Conservation (phyloP, 2,797 vertebrate genomes). For the Aeoliscus strigatus region DNA sequence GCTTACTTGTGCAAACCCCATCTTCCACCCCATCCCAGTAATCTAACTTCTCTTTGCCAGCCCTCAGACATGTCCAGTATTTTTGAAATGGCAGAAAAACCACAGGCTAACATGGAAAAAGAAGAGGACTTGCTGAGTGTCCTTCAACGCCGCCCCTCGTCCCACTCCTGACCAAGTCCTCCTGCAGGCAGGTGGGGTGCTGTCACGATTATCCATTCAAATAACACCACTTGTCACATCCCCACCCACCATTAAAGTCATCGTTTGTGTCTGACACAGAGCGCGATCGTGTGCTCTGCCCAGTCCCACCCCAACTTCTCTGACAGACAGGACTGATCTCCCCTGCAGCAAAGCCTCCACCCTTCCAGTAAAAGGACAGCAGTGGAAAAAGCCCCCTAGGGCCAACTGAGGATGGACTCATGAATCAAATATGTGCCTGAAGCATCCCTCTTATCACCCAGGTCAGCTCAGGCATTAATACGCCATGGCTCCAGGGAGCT, state of each 20-base stretch:
- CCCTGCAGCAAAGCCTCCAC: constrained; percentile 66
- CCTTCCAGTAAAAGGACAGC: constrained; percentile 72
- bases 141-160: constrained; percentile 54
- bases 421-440: constrained; percentile 78
- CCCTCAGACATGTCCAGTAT: constrained; percentile 45
- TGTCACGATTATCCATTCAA: constrained; percentile 61
- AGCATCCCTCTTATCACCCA: constrained; percentile 73
- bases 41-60: constrained; percentile 42
- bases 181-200: constrained; percentile 52
- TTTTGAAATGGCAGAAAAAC: constrained; percentile 37
- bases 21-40: constrained; percentile 53
- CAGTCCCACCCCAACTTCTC: constrained; percentile 61
- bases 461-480: constrained; percentile 77
- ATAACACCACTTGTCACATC: constrained; percentile 65
- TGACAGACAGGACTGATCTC: constrained; percentile 74
- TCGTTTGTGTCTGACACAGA: constrained; percentile 58
- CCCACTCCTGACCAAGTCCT: constrained; percentile 31
- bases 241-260: constrained; percentile 70
- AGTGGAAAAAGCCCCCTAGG: constrained; percentile 70
- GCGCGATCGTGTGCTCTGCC: constrained; percentile 54
- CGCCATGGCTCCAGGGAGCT: constrained; percentile 68
- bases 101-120: constrained; percentile 4
- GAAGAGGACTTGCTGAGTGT: constrained; percentile 41
- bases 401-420: constrained; percentile 72
- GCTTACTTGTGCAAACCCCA: constrained; percentile 56